Evolutionary conservation across 2,113 vertebrate species (phyloP).

Genomic region (Desmodus rotundus): DNA sequence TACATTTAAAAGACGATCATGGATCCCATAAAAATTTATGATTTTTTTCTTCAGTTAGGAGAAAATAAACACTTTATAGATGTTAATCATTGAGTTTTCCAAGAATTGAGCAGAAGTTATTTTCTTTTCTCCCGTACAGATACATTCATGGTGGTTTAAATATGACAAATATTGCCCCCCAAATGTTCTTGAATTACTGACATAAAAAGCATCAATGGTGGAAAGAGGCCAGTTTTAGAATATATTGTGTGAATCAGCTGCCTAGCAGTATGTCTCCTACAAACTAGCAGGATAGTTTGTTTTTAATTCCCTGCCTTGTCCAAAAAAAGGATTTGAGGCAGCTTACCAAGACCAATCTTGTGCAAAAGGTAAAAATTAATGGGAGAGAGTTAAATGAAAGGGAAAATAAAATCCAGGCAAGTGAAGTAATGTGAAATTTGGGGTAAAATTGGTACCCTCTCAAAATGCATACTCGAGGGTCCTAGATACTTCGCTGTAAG

Average conservation of each 20-base stretch:
- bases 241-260: background rate
- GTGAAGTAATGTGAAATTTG: background rate
- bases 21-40: background rate
- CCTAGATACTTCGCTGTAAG: background rate
- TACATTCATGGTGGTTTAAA: background rate
- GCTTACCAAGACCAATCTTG: background rate
- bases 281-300: background rate
- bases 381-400: background rate
- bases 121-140: background rate
- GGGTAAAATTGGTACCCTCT: background rate
- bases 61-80: background rate
- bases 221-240: background rate
- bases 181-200: background rate
- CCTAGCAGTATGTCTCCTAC: background rate
- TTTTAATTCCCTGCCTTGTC: background rate
- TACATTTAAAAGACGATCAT: background rate
- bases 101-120: conserved; percentile 7
- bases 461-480: background rate
- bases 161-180: background rate
- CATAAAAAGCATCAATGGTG: background rate
- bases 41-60: background rate
- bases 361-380: background rate
- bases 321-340: background rate
- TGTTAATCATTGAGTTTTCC: background rate
- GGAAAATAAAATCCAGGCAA: conserved; percentile 28